phyloP scores from a whole-genome alignment of 2,797 vertebrate genomes.

The Malacoctenus gilli region DNA sequence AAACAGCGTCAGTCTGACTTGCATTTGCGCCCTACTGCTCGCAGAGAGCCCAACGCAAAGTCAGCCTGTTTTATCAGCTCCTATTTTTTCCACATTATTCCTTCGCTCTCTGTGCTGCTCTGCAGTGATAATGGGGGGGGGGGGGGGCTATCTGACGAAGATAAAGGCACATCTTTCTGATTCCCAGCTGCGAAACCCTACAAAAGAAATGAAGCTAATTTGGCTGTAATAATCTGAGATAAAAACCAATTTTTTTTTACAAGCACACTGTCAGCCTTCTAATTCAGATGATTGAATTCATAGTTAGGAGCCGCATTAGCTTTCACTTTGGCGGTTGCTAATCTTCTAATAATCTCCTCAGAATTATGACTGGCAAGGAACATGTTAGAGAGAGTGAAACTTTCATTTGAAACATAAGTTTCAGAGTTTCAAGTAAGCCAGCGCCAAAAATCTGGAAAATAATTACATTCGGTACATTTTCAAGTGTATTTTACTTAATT shows the following conservation, averaged over 20 bases:
- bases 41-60: neutral
- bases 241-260: conserved; percentile 1
- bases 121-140: conserved; percentile 3
- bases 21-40: conserved; percentile 23
- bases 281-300: conserved; percentile 23
- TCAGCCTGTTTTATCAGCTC: neutral
- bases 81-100: neutral
- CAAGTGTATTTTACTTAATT: neutral
- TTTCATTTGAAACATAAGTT: conserved; percentile 5
- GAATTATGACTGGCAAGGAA: conserved; percentile 10
- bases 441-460: neutral
- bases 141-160: neutral
- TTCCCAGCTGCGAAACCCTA: conserved; percentile 22
- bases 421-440: neutral
- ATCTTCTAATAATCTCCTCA: conserved; percentile 13
- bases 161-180: conserved; percentile 31
- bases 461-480: conserved; percentile 9
- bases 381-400: neutral
- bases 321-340: conserved; percentile 6
- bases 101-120: conserved; percentile 10
- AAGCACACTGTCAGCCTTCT: conserved; percentile 4
- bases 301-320: conserved; percentile 1
- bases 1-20: conserved; percentile 11
- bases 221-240: conserved; percentile 4
- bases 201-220: conserved; percentile 34